These are phyloP conservation scores for Batillaria attramentaria DNA, from an alignment of 1,140 invertebrate species.

Conservation along the genomic window DNA sequence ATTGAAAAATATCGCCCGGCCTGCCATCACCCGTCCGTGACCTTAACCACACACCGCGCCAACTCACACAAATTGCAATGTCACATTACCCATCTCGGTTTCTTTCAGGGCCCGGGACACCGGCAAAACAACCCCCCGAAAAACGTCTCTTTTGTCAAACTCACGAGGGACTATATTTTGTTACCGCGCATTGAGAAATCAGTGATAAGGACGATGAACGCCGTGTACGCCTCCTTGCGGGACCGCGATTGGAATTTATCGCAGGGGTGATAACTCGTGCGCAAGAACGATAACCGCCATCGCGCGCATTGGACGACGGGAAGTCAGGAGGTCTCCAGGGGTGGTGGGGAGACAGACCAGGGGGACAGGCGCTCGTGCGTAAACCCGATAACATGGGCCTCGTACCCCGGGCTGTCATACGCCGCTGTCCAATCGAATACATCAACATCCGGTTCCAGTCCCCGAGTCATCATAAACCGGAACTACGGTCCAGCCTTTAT, in stretches of 20 bases:
- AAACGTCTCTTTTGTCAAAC: not conserved
- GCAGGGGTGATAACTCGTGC: slow-evolving; percentile 16
- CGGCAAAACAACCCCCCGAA: not conserved
- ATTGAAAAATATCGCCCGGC: too few relatives aligned
- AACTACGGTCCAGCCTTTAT: too few relatives aligned
- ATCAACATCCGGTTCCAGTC: too few relatives aligned
- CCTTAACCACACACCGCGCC: not conserved
- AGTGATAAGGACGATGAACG: slow-evolving; percentile 16
- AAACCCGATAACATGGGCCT: slow-evolving; percentile 22
- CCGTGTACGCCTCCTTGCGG: not conserved
- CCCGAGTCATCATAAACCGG: too few relatives aligned
- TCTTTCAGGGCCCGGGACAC: not conserved
- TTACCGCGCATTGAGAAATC: not conserved
- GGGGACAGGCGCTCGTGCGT: slow-evolving; percentile 26
- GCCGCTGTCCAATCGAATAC: too few relatives aligned
- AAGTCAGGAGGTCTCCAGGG: slow-evolving; percentile 17
- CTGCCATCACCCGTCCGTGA: too few relatives aligned
- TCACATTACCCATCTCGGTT: slow-evolving; percentile 3
- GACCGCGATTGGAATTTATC: not conserved
- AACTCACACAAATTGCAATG: slow-evolving; percentile 2
- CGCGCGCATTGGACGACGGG: not conserved
- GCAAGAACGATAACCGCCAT: slow-evolving; percentile 12
- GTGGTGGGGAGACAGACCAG: slow-evolving; percentile 24
- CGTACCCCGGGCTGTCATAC: not conserved
- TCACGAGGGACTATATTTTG: slow-evolving; percentile 3